A percentile compares a stretch with the other conserved stretches of the same genome.
Conservation (phyloP, 2,113 vertebrate genomes). For the Proteles cristata region DNA sequence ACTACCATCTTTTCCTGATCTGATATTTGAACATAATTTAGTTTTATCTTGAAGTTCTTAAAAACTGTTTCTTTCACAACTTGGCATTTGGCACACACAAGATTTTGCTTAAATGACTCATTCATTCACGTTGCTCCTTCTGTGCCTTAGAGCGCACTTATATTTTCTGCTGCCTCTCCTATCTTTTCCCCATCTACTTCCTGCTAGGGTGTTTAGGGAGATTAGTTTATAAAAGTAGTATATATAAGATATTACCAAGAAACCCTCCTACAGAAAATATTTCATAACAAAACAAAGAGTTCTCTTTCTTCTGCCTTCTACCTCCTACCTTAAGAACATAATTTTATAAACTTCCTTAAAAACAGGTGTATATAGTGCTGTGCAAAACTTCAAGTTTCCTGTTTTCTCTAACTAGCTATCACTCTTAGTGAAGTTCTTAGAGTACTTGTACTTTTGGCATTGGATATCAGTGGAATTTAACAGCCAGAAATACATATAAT, state of each 20-base stretch:
- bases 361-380: background rate
- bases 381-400: background rate
- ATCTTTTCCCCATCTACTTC: conserved; percentile 55
- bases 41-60: conserved; percentile 53
- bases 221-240: conserved; percentile 16
- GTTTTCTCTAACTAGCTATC: background rate
- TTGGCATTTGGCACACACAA: background rate
- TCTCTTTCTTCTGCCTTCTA: background rate
- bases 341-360: conserved; percentile 45
- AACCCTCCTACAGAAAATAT: conserved; percentile 55
- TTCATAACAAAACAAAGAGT: conserved; percentile 42
- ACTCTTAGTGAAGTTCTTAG: background rate
- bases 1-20: background rate
- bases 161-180: conserved; percentile 45
- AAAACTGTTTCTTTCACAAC: conserved; percentile 44
- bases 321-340: background rate
- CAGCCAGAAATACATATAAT: background rate
- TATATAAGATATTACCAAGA: conserved; percentile 34
- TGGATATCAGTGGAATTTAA: background rate
- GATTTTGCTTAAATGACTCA: conserved; percentile 58
- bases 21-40: conserved; percentile 30
- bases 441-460: background rate
- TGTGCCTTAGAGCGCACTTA: conserved; percentile 47
- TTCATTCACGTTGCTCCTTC: conserved; percentile 13
- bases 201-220: conserved; percentile 31